A percentile compares a stretch with the other conserved stretches of the same genome.
Conservation (phyloP, 2,113 vertebrate species). For the Shinisaurus crocodilurus region DNA sequence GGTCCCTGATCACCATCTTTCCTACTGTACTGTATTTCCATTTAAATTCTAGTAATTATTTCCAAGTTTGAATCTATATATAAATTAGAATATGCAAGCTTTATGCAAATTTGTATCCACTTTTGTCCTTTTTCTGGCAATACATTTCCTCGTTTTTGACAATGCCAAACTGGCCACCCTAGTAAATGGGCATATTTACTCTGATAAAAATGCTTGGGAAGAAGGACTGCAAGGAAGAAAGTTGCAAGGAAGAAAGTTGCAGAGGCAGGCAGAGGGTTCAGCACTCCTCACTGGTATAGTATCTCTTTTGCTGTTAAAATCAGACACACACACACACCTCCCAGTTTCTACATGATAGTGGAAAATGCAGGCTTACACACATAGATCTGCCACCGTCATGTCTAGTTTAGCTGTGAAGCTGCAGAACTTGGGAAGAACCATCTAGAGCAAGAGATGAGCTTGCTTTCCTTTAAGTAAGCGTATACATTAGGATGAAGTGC, state of each 20-base stretch:
- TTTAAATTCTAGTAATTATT: background rate
- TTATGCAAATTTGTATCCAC: background rate
- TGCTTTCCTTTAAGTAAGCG: no score
- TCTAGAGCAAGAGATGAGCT: background rate
- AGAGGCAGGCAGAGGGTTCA: background rate
- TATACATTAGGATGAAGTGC: background rate
- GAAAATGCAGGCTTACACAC: background rate
- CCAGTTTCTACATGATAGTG: background rate
- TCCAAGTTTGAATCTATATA: background rate
- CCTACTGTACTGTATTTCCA: background rate
- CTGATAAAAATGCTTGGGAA: no score
- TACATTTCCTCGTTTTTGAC: no score
- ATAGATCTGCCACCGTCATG: background rate
- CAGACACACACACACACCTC: background rate
- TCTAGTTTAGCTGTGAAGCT: background rate
- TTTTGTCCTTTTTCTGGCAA: background rate
- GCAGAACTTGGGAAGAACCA: background rate
- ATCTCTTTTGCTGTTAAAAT: background rate
- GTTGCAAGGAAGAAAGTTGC: background rate
- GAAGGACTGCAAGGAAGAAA: background rate
- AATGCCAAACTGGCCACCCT: no score
- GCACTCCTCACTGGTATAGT: background rate
- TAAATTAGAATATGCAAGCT: background rate
- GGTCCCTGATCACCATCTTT: background rate
- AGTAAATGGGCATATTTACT: background rate